Conservation (phyloP, 37 sponge, comb jelly and placozoan species). For the Spongia lamella region DNA sequence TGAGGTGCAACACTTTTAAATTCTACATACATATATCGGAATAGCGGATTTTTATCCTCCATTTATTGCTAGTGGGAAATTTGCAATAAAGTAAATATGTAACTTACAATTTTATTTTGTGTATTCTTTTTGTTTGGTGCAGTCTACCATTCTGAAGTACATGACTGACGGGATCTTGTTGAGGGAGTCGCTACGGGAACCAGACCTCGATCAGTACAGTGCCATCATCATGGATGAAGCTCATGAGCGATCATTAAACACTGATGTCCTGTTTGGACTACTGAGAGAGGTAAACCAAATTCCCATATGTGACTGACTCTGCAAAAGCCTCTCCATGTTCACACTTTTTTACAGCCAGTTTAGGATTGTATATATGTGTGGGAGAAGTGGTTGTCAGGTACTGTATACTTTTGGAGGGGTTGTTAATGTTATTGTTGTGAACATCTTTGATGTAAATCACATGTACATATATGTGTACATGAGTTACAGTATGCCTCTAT, state of each 20-base stretch:
- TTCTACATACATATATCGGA: no score
- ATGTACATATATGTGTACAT: neutral
- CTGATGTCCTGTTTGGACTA: conserved; percentile 97
- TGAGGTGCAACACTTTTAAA: no score
- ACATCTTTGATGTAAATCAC: no score
- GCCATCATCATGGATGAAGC: conserved; percentile 99
- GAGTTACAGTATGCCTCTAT: neutral
- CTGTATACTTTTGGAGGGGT: neutral
- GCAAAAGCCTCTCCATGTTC: no score
- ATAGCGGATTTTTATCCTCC: neutral
- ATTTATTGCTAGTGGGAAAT: neutral
- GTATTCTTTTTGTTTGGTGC: neutral
- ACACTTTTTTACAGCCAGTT: no score
- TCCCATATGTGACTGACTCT: no score
- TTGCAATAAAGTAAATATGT: neutral
- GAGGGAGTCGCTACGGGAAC: conserved; percentile 93
- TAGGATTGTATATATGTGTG: neutral
- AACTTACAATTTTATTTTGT: no score
- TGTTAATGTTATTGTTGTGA: neutral
- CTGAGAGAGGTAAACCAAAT: conserved; percentile 84
- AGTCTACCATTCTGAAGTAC: conserved; percentile 96
- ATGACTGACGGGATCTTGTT: conserved; percentile 99
- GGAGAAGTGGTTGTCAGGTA: neutral
- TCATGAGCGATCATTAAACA: conserved; percentile 99
- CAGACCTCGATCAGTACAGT: conserved; percentile 96